Percentiles rank a stretch among this genome's conserved stretches.
Conservation (phyloP, 2,797 vertebrate genomes). For the Rhinogobio ventralis region DNA sequence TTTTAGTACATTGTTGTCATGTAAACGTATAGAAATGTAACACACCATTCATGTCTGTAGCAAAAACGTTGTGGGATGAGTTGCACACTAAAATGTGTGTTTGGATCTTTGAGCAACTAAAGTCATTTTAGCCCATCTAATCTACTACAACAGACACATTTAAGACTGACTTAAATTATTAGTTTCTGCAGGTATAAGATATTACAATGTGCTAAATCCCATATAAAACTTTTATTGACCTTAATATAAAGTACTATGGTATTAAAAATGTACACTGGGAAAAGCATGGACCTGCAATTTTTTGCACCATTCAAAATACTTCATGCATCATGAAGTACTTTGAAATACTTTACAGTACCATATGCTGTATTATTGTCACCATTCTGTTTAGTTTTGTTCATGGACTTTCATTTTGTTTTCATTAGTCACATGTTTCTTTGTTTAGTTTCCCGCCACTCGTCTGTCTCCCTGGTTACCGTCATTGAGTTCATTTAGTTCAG, state of each 20-base stretch:
- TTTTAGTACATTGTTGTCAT: not conserved
- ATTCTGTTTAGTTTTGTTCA: no score
- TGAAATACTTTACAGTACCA: not conserved
- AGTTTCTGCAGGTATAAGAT: not conserved
- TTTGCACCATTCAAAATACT: not conserved
- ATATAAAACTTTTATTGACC: not conserved
- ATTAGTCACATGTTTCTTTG: no score
- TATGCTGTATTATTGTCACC: no score
- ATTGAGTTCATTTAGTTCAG: no score
- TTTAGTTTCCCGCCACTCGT: no score
- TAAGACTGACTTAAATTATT: conserved; percentile 5
- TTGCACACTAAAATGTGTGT: not conserved
- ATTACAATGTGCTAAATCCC: not conserved
- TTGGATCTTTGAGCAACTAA: not conserved
- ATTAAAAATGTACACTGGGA: not conserved
- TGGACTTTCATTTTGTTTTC: no score
- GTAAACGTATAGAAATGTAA: not conserved
- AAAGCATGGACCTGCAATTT: not conserved
- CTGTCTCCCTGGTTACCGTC: no score
- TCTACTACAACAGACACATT: not conserved
- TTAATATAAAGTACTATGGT: not conserved
- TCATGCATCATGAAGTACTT: not conserved
- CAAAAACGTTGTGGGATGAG: not conserved
- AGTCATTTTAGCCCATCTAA: not conserved
- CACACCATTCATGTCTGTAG: not conserved